These are phyloP conservation scores for Megaleporinus macrocephalus DNA, from an alignment of 2,113 vertebrate species.

Conservation along the genomic window DNA sequence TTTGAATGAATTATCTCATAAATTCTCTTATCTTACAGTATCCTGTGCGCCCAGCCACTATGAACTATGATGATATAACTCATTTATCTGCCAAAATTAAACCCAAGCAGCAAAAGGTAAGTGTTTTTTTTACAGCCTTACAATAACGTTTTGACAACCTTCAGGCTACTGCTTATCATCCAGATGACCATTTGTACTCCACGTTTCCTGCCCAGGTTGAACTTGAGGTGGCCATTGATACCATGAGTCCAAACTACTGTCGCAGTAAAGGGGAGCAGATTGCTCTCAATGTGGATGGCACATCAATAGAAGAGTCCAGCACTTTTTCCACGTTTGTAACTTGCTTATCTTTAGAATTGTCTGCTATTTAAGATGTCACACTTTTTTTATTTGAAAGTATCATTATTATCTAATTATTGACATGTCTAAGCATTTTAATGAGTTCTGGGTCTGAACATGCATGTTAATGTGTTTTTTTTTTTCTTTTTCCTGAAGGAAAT, in stretches of 20 bases:
- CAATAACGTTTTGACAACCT: neutral
- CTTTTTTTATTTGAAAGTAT: too few relatives aligned
- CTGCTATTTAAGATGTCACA: too few relatives aligned
- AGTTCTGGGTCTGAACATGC: neutral
- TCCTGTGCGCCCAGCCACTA: slow-evolving; percentile 89
- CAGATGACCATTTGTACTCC: neutral
- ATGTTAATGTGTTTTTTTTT: neutral
- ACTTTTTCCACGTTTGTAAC: slow-evolving; percentile 88
- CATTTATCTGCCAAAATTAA: slow-evolving; percentile 94
- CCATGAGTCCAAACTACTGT: slow-evolving; percentile 94
- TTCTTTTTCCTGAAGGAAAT: slow-evolving; percentile 81
- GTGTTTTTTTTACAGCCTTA: neutral
- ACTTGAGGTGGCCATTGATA: slow-evolving; percentile 92
- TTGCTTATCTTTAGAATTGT: neutral
- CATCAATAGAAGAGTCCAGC: slow-evolving; percentile 85
- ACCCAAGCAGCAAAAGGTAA: slow-evolving; percentile 95
- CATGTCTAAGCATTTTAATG: neutral
- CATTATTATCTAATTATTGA: neutral
- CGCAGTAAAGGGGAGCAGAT: slow-evolving; percentile 98
- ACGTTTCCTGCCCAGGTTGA: slow-evolving; percentile 76
- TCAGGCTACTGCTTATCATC: neutral
- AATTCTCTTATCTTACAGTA: slow-evolving; percentile 77
- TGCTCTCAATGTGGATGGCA: slow-evolving; percentile 93
- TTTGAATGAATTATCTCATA: neutral
- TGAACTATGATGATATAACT: slow-evolving; percentile 90